phyloP scores from a whole-genome alignment of 2,113 vertebrate genomes.

The Ctenodactylus gundi region DNA sequence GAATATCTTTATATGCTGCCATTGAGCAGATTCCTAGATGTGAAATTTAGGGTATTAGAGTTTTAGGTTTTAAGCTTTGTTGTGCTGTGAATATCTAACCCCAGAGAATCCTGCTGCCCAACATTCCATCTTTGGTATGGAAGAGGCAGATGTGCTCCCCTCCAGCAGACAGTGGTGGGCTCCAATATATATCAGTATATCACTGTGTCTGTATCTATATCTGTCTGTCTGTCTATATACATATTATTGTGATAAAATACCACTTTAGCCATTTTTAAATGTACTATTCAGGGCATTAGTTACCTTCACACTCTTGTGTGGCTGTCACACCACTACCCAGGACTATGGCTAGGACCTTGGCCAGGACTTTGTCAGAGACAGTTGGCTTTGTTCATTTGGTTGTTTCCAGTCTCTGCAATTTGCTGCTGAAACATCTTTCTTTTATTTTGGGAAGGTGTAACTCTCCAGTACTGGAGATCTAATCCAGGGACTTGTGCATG shows the following conservation, averaged over 20 bases:
- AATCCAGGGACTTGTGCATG: neutral
- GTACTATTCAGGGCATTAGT: fast-evolving
- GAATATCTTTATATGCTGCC: neutral
- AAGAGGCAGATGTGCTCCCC: neutral
- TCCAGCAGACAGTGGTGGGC: neutral
- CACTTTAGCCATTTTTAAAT: neutral
- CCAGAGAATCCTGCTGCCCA: neutral
- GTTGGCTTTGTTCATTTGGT: neutral
- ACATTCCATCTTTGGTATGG: too few relatives aligned
- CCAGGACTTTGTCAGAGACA: neutral
- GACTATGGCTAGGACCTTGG: too few relatives aligned
- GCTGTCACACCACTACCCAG: neutral
- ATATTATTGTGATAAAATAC: neutral
- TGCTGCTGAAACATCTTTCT: neutral
- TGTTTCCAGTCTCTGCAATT: neutral
- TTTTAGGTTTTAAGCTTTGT: neutral
- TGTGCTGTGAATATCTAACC: neutral
- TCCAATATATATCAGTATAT: too few relatives aligned
- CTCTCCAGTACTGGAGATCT: neutral
- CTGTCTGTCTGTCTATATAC: too few relatives aligned
- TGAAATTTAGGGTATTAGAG: neutral
- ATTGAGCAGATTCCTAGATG: neutral
- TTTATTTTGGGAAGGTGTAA: neutral
- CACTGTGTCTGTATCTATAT: too few relatives aligned
- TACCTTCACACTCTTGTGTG: too few relatives aligned